Base-by-base conservation (phyloP, 1,140 invertebrate genomes). In the Aphelinus atriplicis region DNA sequence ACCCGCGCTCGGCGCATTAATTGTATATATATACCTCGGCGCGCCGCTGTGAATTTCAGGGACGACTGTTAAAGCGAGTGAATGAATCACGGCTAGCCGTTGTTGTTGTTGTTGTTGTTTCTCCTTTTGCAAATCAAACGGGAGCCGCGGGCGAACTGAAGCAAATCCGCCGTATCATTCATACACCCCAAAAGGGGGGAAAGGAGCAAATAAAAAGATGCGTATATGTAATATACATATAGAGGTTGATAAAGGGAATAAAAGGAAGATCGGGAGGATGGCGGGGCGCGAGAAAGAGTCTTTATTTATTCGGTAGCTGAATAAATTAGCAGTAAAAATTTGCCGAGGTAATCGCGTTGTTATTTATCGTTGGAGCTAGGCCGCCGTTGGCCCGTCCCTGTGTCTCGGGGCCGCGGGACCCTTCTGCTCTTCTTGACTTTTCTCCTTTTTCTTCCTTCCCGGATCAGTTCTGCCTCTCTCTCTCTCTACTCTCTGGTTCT, bases 311-410 rank as follows among this genome's bases (percentile, higher is more conserved):
- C 75, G 79, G 72, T 73, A 81, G 78, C 77, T 72, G 81, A 81
- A 82, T 82, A 81, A 82, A 82, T 82, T 81, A 81, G 80, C 80
- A 78, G 76, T 81, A 81, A 80, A 79, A 81, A 78, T 81, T 82
- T 80, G 75, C 78, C 75, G 67, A 71, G 57, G 68, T 79, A 79
- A 80, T 78, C 74, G 69, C 73, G 63, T 75, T 72, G 76, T 78
- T 80, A 82, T 82, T 82, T 80, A 80, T 80, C 75, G 70, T 78
- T 81, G 77, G 79, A 26, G 26, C 26, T 26, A 26, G 26, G 26
- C 26, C 26, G 26, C 26, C 26, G 26, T 26, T 26, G 26, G 26
- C 26, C 26, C 26, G 26, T 26, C 26, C 26, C 26, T 26, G 26
- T 26, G 26, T 26, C 26, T 26, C 26, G 26, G 26, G 26, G 26